Evolutionary conservation across 2,113 vertebrate species (phyloP).

Genomic region (Micromys minutus): DNA sequence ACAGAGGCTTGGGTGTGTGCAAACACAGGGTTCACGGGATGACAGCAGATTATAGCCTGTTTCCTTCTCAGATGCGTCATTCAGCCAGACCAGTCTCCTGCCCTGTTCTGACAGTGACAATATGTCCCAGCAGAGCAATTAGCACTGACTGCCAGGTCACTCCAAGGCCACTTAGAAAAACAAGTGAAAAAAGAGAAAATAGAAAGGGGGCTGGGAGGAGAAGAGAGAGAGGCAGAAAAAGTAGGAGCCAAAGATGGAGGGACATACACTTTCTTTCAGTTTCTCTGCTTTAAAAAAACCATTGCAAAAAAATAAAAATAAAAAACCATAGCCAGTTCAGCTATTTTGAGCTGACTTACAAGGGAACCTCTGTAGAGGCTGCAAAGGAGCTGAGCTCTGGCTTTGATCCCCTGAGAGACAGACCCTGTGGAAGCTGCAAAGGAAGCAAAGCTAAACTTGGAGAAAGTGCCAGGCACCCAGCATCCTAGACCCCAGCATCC

Average conservation of each 20-base stretch:
- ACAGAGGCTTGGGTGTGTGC: not conserved
- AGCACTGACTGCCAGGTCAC: constrained; percentile 70
- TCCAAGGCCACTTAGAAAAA: constrained; percentile 68
- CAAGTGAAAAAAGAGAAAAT: constrained; percentile 33
- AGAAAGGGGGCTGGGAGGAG: not conserved
- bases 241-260: not conserved
- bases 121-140: constrained; percentile 66
- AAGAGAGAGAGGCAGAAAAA: not conserved
- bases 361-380: not conserved
- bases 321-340: no score
- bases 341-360: not conserved
- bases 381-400: not conserved
- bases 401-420: not conserved
- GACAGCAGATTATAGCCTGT: constrained; percentile 40
- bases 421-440: not conserved
- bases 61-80: not conserved
- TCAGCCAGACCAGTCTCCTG: not conserved
- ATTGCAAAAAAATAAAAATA: no score
- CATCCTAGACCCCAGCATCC: no score
- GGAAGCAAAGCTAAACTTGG: not conserved
- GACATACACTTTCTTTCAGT: not conserved
- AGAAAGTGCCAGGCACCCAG: no score
- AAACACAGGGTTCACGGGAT: not conserved
- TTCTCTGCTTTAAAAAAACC: not conserved
- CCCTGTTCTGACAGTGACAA: constrained; percentile 33